These are phyloP conservation scores for Cynoglossus semilaevis DNA, from an alignment of 2,113 vertebrate genomes.

Conservation along the genomic window DNA sequence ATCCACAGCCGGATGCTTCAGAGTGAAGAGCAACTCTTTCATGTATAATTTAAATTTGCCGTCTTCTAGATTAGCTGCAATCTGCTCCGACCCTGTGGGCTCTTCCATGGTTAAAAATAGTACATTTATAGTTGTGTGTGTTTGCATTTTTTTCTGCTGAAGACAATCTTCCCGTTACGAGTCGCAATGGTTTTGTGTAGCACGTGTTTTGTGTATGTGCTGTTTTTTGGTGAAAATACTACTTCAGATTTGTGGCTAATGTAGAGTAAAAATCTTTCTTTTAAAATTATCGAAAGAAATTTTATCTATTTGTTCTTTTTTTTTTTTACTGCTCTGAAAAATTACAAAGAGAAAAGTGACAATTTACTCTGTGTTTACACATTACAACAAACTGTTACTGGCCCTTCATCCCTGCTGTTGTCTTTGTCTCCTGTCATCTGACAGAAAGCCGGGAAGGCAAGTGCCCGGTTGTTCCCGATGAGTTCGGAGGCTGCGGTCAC, in stretches of 20 bases:
- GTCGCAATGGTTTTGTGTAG: background rate
- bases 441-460: constrained; percentile 84
- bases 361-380: too few relatives aligned
- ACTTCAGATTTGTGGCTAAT: too few relatives aligned
- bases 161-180: constrained; percentile 2
- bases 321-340: too few relatives aligned
- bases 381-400: too few relatives aligned
- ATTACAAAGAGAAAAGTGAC: too few relatives aligned
- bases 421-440: constrained; percentile 21
- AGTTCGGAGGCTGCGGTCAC: constrained; percentile 87
- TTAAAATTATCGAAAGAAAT: too few relatives aligned
- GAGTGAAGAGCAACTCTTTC: constrained; percentile 54
- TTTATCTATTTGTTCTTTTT: too few relatives aligned
- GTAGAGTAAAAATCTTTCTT: too few relatives aligned
- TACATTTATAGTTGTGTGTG: constrained; percentile 19
- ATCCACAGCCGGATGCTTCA: constrained; percentile 35
- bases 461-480: constrained; percentile 86
- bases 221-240: background rate
- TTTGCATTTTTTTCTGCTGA: constrained; percentile 1
- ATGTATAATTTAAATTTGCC: constrained; percentile 73
- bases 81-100: constrained; percentile 57
- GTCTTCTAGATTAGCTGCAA: constrained; percentile 58
- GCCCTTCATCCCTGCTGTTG: background rate
- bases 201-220: background rate
- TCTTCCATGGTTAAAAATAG: constrained; percentile 64